Conservation (phyloP, 2,113 vertebrate species). For the Odocoileus virginianus region DNA sequence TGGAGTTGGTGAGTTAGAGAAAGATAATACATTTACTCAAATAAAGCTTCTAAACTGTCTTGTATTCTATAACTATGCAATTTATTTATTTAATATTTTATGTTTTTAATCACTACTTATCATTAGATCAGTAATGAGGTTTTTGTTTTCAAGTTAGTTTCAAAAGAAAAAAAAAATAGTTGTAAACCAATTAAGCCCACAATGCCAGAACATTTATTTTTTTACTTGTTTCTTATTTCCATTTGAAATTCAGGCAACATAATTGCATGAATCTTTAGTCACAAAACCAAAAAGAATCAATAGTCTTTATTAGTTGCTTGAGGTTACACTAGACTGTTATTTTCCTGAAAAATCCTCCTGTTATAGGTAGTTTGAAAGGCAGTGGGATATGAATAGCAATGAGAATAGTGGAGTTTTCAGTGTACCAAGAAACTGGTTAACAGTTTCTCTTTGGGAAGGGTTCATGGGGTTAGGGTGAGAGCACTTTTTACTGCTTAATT, state of each 20-base stretch:
- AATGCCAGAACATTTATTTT: neutral
- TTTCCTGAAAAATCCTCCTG: neutral
- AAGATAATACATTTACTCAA: neutral
- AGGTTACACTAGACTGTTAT: neutral
- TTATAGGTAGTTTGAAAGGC: neutral
- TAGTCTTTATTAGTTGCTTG: conserved; percentile 27
- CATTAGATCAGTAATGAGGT: conserved; percentile 36
- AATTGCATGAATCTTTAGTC: neutral
- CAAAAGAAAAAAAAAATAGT: neutral
- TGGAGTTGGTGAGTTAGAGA: neutral
- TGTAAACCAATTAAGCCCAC: neutral
- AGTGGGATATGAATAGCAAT: neutral
- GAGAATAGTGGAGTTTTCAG: neutral
- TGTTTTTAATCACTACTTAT: conserved; percentile 2
- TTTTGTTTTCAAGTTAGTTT: neutral
- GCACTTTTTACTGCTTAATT: neutral
- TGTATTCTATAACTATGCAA: neutral
- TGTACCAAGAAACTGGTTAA: neutral
- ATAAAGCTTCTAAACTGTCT: neutral
- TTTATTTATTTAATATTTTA: conserved; percentile 44
- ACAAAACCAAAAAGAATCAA: neutral
- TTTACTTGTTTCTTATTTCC: neutral
- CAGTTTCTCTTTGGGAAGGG: neutral
- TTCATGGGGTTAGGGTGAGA: neutral
- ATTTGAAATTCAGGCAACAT: neutral